Percentiles rank a stretch among this genome's conserved stretches.
These are phyloP conservation scores for Trinectes maculatus DNA, from an alignment of 2,113 vertebrate species.

Conservation along the genomic window DNA sequence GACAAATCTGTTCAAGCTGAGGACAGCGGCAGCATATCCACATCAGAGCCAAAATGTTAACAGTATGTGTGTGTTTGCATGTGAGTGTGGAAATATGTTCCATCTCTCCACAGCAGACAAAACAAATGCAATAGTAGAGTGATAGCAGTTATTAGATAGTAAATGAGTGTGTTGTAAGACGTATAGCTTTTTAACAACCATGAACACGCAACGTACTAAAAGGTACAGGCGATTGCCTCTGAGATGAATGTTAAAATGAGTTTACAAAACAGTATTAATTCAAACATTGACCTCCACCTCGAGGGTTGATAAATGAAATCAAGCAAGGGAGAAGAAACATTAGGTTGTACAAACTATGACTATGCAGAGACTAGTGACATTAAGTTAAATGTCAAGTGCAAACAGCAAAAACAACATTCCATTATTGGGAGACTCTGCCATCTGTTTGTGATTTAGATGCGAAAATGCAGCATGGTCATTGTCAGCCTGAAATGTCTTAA, in stretches of 20 bases:
- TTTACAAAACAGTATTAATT: not conserved
- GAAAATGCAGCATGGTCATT: slow-evolving; percentile 54
- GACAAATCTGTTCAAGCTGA: slow-evolving; percentile 70
- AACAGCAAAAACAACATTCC: slow-evolving; percentile 60
- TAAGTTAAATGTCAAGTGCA: slow-evolving; percentile 45
- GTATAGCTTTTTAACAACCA: not conserved
- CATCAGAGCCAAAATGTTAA: slow-evolving; percentile 54
- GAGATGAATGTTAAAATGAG: not conserved
- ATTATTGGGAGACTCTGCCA: slow-evolving; percentile 55
- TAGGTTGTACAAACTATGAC: not conserved
- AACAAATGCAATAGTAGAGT: slow-evolving; percentile 51
- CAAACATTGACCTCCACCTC: not conserved
- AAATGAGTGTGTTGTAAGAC: too few relatives aligned
- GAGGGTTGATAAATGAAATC: slow-evolving; percentile 2
- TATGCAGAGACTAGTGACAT: slow-evolving; percentile 13
- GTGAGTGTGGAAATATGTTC: slow-evolving; percentile 35
- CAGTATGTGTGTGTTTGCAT: slow-evolving; percentile 32
- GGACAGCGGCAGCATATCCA: slow-evolving; percentile 48
- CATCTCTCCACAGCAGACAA: slow-evolving; percentile 48
- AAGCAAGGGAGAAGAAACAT: not conserved
- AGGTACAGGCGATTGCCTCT: not conserved
- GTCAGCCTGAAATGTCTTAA: slow-evolving; percentile 54
- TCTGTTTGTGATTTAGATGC: slow-evolving; percentile 71
- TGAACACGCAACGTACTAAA: not conserved
- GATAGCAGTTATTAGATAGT: too few relatives aligned